phyloP scores from a whole-genome alignment of 2,888 invertebrate species.

The Monoplex corrugatus region DNA sequence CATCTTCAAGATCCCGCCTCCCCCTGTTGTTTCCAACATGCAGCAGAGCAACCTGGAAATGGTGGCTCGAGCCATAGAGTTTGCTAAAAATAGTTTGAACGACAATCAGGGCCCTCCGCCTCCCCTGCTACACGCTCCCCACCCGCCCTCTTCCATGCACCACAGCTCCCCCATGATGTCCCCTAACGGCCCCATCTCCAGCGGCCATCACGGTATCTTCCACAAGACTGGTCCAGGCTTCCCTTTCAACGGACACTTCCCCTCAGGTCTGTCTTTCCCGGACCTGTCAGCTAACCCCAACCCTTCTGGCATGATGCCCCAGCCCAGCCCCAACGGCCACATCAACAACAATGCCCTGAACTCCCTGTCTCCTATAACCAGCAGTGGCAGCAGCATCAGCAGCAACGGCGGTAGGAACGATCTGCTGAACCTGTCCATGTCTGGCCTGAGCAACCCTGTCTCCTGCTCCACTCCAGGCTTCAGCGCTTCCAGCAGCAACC shows the following conservation, averaged over 20 bases:
- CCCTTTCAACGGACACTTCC: slow-evolving; percentile 68
- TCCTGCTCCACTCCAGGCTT: slow-evolving; percentile 25
- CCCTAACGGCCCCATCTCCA: slow-evolving; percentile 57
- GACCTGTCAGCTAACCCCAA: slow-evolving; percentile 54
- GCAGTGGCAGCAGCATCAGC: slow-evolving; percentile 51
- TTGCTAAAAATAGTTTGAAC: slow-evolving; percentile 50
- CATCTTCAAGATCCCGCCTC: slow-evolving; percentile 70
- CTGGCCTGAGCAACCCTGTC: slow-evolving; percentile 24
- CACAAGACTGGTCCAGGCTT: slow-evolving; percentile 69
- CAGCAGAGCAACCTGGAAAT: slow-evolving; percentile 54
- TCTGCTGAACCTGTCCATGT: slow-evolving; percentile 31
- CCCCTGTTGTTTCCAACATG: slow-evolving; percentile 65
- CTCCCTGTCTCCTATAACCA: slow-evolving; percentile 31
- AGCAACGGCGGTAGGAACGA: slow-evolving; percentile 51
- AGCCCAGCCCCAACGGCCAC: slow-evolving; percentile 47
- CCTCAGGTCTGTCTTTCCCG: slow-evolving; percentile 40
- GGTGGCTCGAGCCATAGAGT: slow-evolving; percentile 58
- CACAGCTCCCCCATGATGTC: slow-evolving; percentile 63
- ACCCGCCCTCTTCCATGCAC: slow-evolving; percentile 52
- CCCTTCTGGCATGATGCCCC: slow-evolving; percentile 53
- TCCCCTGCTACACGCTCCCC: slow-evolving; percentile 53
- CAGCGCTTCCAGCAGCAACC: slow-evolving; percentile 45
- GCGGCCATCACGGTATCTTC: slow-evolving; percentile 36
- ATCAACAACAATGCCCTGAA: slow-evolving; percentile 41
- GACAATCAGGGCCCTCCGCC: slow-evolving; percentile 48